phyloP scores from a whole-genome alignment of 1,140 invertebrate genomes.

The Charaxes varanes region DNA sequence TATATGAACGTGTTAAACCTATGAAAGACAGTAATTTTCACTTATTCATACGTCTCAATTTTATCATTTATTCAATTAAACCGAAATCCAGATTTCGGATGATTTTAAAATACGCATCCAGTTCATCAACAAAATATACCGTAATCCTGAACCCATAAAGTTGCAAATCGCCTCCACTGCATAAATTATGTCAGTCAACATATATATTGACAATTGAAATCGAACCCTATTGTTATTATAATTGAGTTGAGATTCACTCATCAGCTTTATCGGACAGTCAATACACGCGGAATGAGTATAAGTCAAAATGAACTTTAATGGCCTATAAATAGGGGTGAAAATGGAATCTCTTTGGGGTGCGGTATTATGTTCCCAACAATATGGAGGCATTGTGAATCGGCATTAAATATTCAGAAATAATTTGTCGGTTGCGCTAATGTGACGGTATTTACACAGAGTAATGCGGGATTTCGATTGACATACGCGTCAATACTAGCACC shows the following conservation, averaged over 20 bases:
- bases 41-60: not conserved
- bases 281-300: not conserved
- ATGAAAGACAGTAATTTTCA: not conserved
- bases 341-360: constrained; percentile 1
- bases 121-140: constrained; percentile 2
- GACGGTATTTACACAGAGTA: constrained; percentile 24
- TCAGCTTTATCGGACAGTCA: constrained; percentile 7
- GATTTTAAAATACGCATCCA: constrained; percentile 4
- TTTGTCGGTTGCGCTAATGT: constrained; percentile 28
- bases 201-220: constrained; percentile 10
- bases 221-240: constrained; percentile 7
- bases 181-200: constrained; percentile 12
- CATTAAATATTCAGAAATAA: constrained; percentile 39
- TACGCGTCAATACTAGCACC: constrained; percentile 10
- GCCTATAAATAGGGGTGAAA: constrained; percentile 8
- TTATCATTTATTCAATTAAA: constrained; percentile 17
- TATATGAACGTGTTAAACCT: no score
- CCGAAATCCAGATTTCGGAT: constrained; percentile 8
- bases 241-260: constrained; percentile 15
- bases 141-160: constrained; percentile 2
- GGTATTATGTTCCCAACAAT: constrained; percentile 27
- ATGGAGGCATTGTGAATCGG: constrained; percentile 18
- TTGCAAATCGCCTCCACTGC: constrained; percentile 1
- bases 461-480: constrained; percentile 24
- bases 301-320: constrained; percentile 7